A percentile compares a stretch with the other conserved stretches of the same genome.
These are phyloP conservation scores for Drosophila tsacasi DNA, from an alignment of 1,140 invertebrate genomes.

Conservation along the genomic window DNA sequence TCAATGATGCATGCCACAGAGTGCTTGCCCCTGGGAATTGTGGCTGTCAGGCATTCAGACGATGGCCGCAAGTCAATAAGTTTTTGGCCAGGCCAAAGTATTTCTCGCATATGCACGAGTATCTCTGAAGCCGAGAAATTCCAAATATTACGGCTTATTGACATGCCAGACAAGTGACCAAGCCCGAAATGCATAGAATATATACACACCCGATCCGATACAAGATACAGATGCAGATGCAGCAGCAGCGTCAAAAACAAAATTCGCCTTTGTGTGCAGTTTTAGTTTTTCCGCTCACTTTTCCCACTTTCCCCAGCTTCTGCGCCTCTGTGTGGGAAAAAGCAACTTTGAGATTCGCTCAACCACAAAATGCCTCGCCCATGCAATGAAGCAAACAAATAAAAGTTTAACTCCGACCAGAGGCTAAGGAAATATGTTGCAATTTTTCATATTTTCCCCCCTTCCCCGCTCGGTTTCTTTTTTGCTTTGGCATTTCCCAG, in stretches of 20 bases:
- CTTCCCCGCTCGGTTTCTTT: not conserved
- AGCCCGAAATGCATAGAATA: slow-evolving; percentile 18
- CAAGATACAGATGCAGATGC: slow-evolving; percentile 41
- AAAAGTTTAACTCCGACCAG: slow-evolving; percentile 73
- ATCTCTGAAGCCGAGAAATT: slow-evolving; percentile 39
- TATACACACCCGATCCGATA: slow-evolving; percentile 22
- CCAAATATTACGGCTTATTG: slow-evolving; percentile 49
- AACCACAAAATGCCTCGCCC: slow-evolving; percentile 75
- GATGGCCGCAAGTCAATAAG: slow-evolving; percentile 51
- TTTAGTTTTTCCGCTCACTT: slow-evolving; percentile 32
- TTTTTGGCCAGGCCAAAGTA: slow-evolving; percentile 32
- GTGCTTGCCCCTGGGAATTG: slow-evolving; percentile 21
- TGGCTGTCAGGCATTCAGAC: slow-evolving; percentile 25
- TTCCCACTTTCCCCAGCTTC: slow-evolving; percentile 5
- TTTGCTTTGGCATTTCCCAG: slow-evolving; percentile 35
- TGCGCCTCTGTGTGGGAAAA: slow-evolving; percentile 27
- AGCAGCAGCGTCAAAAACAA: slow-evolving; percentile 36
- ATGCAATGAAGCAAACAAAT: slow-evolving; percentile 81
- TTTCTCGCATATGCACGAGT: slow-evolving; percentile 32
- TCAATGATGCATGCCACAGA: slow-evolving; percentile 47
- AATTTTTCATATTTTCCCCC: slow-evolving; percentile 73
- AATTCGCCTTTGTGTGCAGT: slow-evolving; percentile 59
- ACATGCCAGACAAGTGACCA: slow-evolving; percentile 57
- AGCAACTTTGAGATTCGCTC: slow-evolving; percentile 69
- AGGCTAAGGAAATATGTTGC: slow-evolving; percentile 78